Conservation (phyloP, 2,113 vertebrate genomes). For the Clupea harengus region DNA sequence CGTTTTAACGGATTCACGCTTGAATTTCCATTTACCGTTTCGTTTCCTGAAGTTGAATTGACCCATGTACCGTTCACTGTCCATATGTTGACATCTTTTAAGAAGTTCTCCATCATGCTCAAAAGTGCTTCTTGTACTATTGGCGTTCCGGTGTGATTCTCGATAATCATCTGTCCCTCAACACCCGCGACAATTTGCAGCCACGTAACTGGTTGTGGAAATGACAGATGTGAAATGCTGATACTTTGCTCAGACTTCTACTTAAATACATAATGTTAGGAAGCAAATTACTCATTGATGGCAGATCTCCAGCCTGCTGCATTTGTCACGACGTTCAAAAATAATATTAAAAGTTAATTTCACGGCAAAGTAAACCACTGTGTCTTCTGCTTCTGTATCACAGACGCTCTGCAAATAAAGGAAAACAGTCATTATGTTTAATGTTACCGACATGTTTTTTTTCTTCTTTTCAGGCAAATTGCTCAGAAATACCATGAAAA, state of each 20-base stretch:
- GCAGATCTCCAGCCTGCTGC: not conserved
- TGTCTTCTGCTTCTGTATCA: not conserved
- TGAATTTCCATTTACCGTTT: slow-evolving; percentile 57
- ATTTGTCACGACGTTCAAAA: not conserved
- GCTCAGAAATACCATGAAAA: not conserved
- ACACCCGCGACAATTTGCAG: not conserved
- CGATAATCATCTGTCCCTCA: not conserved
- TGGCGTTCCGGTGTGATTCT: not conserved
- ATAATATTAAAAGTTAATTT: not conserved
- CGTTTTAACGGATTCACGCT: slow-evolving; percentile 66
- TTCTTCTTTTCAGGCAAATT: too few relatives aligned
- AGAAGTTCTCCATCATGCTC: slow-evolving; percentile 43
- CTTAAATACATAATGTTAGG: not conserved
- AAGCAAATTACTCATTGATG: not conserved
- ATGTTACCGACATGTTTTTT: not conserved
- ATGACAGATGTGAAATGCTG: not conserved
- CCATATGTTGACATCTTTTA: slow-evolving; percentile 38
- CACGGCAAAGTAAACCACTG: not conserved
- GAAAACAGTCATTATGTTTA: not conserved
- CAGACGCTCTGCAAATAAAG: not conserved
- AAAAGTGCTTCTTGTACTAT: not conserved
- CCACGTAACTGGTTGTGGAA: not conserved
- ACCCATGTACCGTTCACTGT: slow-evolving; percentile 51
- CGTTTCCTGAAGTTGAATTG: slow-evolving; percentile 65
- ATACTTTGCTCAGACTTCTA: not conserved